phyloP scores from a whole-genome alignment of 2,797 vertebrate species.

The Neosilurus mollespiculum region DNA sequence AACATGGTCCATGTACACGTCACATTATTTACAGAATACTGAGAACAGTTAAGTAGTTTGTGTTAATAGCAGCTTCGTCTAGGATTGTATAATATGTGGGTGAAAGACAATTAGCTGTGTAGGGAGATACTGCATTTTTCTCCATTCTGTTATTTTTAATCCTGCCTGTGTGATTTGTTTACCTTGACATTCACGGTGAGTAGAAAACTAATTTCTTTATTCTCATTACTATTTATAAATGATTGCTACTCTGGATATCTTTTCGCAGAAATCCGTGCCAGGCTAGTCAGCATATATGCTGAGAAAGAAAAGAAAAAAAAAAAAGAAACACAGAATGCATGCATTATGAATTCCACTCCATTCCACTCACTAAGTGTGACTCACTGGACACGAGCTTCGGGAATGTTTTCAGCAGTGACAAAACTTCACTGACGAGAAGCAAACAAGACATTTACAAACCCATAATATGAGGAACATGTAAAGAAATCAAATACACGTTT shows the following conservation, averaged over 20 bases:
- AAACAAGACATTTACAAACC: background rate
- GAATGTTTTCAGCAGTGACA: slow-evolving; percentile 15
- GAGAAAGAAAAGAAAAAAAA: slow-evolving; percentile 22
- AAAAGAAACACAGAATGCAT: slow-evolving; percentile 29
- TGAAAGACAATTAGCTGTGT: slow-evolving; percentile 15
- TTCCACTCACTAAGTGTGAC: slow-evolving; percentile 52
- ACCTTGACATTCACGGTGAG: slow-evolving; percentile 11
- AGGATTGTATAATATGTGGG: slow-evolving; percentile 11
- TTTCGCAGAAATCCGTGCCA: background rate
- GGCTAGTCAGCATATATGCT: slow-evolving; percentile 8
- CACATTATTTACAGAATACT: background rate
- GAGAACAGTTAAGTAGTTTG: background rate
- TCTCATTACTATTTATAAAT: slow-evolving; percentile 14
- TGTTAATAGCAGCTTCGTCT: slow-evolving; percentile 24
- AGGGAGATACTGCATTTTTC: slow-evolving; percentile 3
- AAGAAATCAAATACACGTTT: background rate
- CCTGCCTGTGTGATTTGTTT: slow-evolving; percentile 31
- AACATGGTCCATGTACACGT: background rate
- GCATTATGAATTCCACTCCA: slow-evolving; percentile 52
- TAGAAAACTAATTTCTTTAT: slow-evolving; percentile 27
- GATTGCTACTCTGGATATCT: slow-evolving; percentile 52
- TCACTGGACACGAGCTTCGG: slow-evolving; percentile 44
- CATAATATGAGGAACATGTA: background rate
- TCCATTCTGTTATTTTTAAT: slow-evolving; percentile 29
- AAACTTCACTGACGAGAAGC: slow-evolving; percentile 2